Conservation (phyloP, 2,113 vertebrate genomes). For the Penelope pileata region DNA sequence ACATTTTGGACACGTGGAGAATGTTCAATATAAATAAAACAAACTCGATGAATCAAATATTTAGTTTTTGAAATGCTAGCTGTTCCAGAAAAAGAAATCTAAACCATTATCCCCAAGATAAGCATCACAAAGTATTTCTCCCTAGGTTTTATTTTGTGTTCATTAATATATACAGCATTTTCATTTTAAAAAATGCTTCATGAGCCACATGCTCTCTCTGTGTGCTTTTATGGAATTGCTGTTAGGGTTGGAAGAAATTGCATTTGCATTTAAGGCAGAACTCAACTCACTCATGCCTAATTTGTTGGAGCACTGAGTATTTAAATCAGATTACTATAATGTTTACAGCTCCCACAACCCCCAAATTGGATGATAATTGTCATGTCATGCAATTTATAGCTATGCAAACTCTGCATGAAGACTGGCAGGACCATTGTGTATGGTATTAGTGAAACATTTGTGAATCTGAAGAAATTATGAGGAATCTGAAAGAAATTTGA, state of each 20-base stretch:
- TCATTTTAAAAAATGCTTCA: constrained; percentile 38
- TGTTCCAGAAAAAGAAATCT: constrained; percentile 46
- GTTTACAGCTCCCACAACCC: constrained; percentile 57
- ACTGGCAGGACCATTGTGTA: constrained; percentile 16
- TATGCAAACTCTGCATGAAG: neutral
- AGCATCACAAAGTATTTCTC: constrained; percentile 44
- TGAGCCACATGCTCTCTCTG: constrained; percentile 10
- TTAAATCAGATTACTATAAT: constrained; percentile 65
- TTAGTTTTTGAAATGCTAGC: constrained; percentile 58
- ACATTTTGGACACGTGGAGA: constrained; percentile 29
- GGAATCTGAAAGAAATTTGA: neutral
- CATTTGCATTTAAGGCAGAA: constrained; percentile 53
- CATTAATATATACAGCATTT: constrained; percentile 57
- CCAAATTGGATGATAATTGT: constrained; percentile 54
- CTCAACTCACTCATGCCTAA: constrained; percentile 42
- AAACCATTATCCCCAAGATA: constrained; percentile 58
- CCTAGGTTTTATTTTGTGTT: constrained; percentile 56
- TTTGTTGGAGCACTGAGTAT: constrained; percentile 46
- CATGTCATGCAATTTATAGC: constrained; percentile 48
- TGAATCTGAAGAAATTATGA: neutral
- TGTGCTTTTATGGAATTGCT: constrained; percentile 42
- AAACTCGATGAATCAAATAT: constrained; percentile 40
- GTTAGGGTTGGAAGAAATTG: constrained; percentile 3
- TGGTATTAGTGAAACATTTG: constrained; percentile 15
- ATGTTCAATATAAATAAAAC: constrained; percentile 53